These are phyloP conservation scores for Drosophila borealis DNA, from an alignment of 2,888 invertebrate genomes.

Conservation along the genomic window DNA sequence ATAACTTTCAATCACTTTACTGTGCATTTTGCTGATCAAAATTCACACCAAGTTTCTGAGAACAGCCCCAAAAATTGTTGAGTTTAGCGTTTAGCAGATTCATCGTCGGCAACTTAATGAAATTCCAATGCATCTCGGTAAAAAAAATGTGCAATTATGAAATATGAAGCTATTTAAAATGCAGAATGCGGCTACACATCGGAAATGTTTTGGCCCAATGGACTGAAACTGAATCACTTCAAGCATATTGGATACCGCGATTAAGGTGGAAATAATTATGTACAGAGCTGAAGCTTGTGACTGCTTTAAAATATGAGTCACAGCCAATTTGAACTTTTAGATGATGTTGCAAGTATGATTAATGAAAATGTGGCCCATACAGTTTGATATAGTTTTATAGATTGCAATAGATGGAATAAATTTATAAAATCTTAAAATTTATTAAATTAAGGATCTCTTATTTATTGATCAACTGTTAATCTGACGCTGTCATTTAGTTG, in stretches of 20 bases:
- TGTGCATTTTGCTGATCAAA: constrained; percentile 40
- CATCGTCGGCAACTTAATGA: constrained; percentile 56
- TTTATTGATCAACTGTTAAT: no score
- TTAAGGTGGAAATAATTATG: not conserved
- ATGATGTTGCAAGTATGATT: no score
- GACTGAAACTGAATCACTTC: not conserved
- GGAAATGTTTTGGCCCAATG: constrained; percentile 48
- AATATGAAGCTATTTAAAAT: constrained; percentile 65
- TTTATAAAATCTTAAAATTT: no score
- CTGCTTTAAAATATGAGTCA: no score
- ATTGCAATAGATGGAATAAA: no score
- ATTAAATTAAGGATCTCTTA: no score
- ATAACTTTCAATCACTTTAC: constrained; percentile 3
- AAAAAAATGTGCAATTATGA: constrained; percentile 68
- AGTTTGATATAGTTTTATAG: no score
- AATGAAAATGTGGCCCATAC: not conserved
- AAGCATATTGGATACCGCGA: constrained; percentile 5
- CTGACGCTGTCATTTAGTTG: not conserved
- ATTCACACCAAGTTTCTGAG: constrained; percentile 36
- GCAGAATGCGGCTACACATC: constrained; percentile 41
- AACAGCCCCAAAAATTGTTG: constrained; percentile 15
- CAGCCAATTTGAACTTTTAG: no score
- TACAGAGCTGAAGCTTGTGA: no score
- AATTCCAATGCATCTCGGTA: constrained; percentile 67
- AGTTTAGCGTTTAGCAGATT: constrained; percentile 2